These are phyloP conservation scores for Parasteatoda tepidariorum DNA, from an alignment of 1,140 invertebrate species.

Conservation along the genomic window DNA sequence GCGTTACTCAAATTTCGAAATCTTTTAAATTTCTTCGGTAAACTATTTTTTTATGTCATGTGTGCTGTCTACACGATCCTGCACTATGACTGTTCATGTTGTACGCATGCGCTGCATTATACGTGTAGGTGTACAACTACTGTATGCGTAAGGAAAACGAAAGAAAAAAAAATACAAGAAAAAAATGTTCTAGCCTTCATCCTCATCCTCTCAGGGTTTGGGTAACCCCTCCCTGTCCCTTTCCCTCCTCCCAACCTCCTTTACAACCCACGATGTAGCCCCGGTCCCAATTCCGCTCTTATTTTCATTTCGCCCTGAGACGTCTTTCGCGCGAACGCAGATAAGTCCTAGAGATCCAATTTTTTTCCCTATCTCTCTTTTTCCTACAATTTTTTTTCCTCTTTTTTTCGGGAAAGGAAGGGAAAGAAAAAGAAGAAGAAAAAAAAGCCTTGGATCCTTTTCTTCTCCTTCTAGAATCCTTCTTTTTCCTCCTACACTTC, in stretches of 20 bases:
- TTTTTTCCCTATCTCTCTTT: conserved; percentile 20
- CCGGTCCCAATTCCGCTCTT: conserved; percentile 39
- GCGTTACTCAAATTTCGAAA: too few species aligned
- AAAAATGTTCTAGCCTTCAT: conserved; percentile 31
- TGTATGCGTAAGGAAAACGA: not conserved
- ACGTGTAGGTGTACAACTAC: not conserved
- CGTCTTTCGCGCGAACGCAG: conserved; percentile 38
- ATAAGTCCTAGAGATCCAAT: conserved; percentile 48
- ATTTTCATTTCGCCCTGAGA: conserved; percentile 55
- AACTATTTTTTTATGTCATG: too few species aligned
- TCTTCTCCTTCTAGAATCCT: not conserved
- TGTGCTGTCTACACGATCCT: not conserved
- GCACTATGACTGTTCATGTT: not conserved
- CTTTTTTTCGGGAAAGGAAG: not conserved
- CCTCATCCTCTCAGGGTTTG: conserved; percentile 49
- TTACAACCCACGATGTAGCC: not conserved
- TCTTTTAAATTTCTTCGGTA: too few species aligned
- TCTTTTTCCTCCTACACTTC: conserved; percentile 12
- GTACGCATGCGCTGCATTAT: not conserved
- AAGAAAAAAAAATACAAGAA: conserved; percentile 8
- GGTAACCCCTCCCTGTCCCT: not conserved
- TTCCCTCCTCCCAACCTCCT: not conserved
- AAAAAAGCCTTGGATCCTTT: conserved; percentile 19
- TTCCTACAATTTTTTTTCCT: not conserved
- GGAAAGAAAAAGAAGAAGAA: not conserved